Evolutionary conservation across 2,797 vertebrate species (phyloP).

Genomic region (Myotis findleyi): DNA sequence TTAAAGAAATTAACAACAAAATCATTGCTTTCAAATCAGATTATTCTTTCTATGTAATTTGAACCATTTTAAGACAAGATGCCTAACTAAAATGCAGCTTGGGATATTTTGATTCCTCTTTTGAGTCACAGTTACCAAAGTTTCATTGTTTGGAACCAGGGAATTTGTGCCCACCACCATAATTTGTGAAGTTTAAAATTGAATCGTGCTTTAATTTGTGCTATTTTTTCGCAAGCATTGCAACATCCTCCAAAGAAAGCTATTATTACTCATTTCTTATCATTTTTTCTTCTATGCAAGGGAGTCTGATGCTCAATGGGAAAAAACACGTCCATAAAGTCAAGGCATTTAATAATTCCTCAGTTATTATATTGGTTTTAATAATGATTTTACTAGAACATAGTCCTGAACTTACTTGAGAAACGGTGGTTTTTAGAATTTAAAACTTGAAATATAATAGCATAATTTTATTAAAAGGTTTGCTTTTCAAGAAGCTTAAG

Average conservation of each 20-base stretch:
- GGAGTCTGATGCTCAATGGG: not conserved
- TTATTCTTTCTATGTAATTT: constrained; percentile 52
- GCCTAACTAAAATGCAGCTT: constrained; percentile 11
- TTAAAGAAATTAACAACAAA: constrained; percentile 61
- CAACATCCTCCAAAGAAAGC: constrained; percentile 4
- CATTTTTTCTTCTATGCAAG: not conserved
- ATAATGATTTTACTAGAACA: not conserved
- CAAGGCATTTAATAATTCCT: not conserved
- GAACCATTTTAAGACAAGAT: constrained; percentile 38
- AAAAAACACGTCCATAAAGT: not conserved
- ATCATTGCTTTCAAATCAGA: constrained; percentile 54
- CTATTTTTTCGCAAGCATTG: not conserved
- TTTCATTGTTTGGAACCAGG: constrained; percentile 9
- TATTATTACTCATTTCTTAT: not conserved
- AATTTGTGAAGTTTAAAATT: constrained; percentile 60
- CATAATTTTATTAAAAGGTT: constrained; percentile 24
- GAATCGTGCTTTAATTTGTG: constrained; percentile 37
- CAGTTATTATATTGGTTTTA: not conserved
- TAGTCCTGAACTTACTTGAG: not conserved
- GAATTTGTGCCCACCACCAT: not conserved
- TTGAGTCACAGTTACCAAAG: constrained; percentile 25
- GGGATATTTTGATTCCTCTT: not conserved
- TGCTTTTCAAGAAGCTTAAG: constrained; percentile 22
- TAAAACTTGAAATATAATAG: constrained; percentile 34
- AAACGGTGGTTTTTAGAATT: constrained; percentile 40